Evolutionary conservation across 2,797 vertebrate species (phyloP), one percentile per base, ranked within the genome.

Genomic region (Phataginus tetradactyla): DNA sequence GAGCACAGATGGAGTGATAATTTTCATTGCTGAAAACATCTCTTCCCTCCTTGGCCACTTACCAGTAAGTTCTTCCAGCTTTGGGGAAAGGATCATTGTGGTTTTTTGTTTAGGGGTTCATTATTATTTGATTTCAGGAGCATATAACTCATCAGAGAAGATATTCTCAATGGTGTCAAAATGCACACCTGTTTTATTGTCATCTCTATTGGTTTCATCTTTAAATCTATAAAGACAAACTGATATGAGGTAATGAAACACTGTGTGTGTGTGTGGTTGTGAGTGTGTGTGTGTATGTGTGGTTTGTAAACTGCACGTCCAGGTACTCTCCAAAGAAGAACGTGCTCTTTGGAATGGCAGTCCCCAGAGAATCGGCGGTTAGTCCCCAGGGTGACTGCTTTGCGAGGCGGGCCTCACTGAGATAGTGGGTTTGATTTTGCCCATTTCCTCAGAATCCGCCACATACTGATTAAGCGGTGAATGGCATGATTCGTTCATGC

Each of bases 1-100:
- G 96, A 99, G 98, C 81, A 99, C 99, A 86, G 99, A 99, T 95
- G 99, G 99, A 96, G 99, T 99, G 98, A 99, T 99, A 97, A 98
- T 99, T 98, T 99, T 99, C 69, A 99, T 99, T 34, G 99, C 99
- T 89, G 99, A 99, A 94, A 99, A 99, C 8, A 98, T 99, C 98
- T 99, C 99, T 0, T 99, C 99, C 95, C 99, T 99, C 72, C 99
- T 99, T 91, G 99, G 99, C 90, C 99, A 99, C 99, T 98, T 99
- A 98, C 99, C 99, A 98, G 99, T 99, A 99, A 99, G 99, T 99
- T 98, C 97, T 97, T 96, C 84, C 75, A 79, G 23, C 0, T 0
- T 94, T 45, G 14, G 53, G 71, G 34, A 34, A 92, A 95, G 13
- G 69, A 89, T 93, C 55, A 78, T 78, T 96, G 0, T 69, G 0